Conservation (phyloP, 2,113 vertebrate species). For the Periophthalmus modestus region DNA sequence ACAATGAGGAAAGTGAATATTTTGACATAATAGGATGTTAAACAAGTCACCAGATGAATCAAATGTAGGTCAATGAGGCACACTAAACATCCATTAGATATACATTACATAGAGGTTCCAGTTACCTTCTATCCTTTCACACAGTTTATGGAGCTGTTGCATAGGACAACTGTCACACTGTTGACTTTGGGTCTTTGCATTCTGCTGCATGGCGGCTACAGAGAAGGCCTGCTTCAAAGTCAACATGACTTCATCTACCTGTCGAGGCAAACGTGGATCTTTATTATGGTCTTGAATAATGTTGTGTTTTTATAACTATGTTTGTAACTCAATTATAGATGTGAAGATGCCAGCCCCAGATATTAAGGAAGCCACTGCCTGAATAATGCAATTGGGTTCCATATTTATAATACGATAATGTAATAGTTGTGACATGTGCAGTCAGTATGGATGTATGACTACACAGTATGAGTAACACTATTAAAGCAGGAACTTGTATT, state of each 20-base stretch:
- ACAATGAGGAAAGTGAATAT: background rate
- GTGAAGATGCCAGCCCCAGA: no score
- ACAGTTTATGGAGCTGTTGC: conserved; percentile 90
- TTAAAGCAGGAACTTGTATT: background rate
- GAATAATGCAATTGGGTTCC: background rate
- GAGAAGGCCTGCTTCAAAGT: conserved; percentile 97
- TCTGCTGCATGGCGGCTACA: conserved; percentile 88
- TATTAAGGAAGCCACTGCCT: background rate
- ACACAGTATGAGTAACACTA: background rate
- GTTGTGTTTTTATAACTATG: background rate
- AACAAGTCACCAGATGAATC: background rate
- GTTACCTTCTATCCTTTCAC: conserved; percentile 93
- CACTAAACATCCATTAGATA: background rate
- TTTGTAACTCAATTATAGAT: background rate
- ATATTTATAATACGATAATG: background rate
- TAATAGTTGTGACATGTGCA: background rate
- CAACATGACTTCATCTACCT: conserved; percentile 99
- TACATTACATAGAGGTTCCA: background rate
- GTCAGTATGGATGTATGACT: background rate
- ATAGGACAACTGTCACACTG: conserved; percentile 93
- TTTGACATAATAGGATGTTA: background rate
- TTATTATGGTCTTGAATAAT: background rate
- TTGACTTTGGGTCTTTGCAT: conserved; percentile 79
- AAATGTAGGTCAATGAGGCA: background rate
- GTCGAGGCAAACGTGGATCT: conserved; percentile 6